Evolutionary conservation across 1,140 invertebrate species (phyloP).

Genomic region (Leptestheria dahalacensis): DNA sequence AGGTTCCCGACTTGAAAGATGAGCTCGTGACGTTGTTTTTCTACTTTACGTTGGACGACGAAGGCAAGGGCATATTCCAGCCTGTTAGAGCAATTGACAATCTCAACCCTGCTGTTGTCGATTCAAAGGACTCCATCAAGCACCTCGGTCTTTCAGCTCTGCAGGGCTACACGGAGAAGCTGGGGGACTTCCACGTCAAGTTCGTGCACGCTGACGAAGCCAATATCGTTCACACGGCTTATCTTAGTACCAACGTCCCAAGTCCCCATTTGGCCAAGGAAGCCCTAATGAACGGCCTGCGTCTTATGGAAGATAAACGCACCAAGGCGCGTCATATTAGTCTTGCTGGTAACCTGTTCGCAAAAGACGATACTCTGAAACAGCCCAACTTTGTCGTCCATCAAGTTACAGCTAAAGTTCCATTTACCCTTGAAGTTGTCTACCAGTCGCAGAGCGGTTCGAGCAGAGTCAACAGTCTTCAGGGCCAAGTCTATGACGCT

Average conservation of each 20-base stretch:
- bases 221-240: constrained; percentile 50
- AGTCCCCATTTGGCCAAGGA: constrained; percentile 61
- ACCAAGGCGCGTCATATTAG: constrained; percentile 28
- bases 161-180: constrained; percentile 52
- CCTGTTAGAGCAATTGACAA: constrained; percentile 29
- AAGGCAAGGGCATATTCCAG: constrained; percentile 42
- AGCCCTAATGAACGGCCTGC: constrained; percentile 41
- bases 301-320: constrained; percentile 28
- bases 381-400: constrained; percentile 65
- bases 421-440: constrained; percentile 68
- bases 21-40: constrained; percentile 50
- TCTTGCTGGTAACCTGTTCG: constrained; percentile 28
- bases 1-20: constrained; percentile 18
- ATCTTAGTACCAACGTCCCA: constrained; percentile 49
- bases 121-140: constrained; percentile 1
- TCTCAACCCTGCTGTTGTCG: not conserved
- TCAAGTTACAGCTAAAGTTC: constrained; percentile 60
- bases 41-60: constrained; percentile 59
- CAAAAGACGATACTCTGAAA: constrained; percentile 21
- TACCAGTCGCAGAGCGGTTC: constrained; percentile 59
- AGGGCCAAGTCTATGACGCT: constrained; percentile 43
- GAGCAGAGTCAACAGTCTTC: constrained; percentile 36
- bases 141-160: constrained; percentile 36
- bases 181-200: constrained; percentile 58
- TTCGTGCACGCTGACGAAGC: constrained; percentile 29